Evolutionary conservation across 2,797 vertebrate species (phyloP).

Genomic region (Diglossa cyanea): DNA sequence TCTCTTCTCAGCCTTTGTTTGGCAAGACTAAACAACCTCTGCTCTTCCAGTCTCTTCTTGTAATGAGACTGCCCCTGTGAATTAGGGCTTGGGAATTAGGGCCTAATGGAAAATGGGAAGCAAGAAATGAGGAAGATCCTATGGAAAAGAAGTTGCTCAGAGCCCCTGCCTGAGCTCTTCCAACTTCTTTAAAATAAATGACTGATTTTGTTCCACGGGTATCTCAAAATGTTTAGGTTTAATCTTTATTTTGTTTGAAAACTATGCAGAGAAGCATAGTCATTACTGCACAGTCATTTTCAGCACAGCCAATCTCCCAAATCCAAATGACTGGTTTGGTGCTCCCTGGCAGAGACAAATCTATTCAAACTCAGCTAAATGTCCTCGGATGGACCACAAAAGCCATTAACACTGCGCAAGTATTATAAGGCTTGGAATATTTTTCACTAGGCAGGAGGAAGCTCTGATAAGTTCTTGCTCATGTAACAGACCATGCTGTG

Average conservation of each 20-base stretch:
- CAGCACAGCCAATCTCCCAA: neutral
- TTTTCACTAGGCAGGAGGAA: neutral
- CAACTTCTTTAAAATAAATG: neutral
- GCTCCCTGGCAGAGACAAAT: neutral
- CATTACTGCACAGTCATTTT: neutral
- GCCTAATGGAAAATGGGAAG: neutral
- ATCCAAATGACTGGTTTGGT: neutral
- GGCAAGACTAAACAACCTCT: neutral
- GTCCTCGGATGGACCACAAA: neutral
- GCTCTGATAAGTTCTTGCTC: neutral
- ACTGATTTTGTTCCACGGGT: neutral
- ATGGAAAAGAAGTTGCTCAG: neutral
- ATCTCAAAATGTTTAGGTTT: neutral
- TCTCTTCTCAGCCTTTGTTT: conserved; percentile 24
- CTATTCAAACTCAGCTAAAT: neutral
- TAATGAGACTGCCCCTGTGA: neutral
- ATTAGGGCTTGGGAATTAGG: neutral
- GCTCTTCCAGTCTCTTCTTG: neutral
- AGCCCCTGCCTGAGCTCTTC: neutral
- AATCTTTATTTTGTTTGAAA: neutral
- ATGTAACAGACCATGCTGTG: neutral
- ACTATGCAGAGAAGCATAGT: neutral
- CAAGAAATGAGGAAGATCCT: neutral
- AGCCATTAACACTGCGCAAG: neutral
- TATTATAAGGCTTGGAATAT: neutral